Evolutionary conservation across 2,113 vertebrate genomes (phyloP).

Genomic region (Australoheros scitulus): DNA sequence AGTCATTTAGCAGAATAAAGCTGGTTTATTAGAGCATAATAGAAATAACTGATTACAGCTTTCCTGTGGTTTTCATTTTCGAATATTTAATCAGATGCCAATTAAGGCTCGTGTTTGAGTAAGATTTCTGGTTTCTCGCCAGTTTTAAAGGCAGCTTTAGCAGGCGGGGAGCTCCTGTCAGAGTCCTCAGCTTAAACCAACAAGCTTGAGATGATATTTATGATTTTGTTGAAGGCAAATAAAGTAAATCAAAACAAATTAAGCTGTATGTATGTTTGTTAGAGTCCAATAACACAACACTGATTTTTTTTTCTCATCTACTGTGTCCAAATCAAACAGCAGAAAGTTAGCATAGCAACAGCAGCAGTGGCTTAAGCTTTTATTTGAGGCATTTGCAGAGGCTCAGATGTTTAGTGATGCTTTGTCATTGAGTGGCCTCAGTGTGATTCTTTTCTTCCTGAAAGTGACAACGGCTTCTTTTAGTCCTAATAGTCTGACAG

Average conservation of each 20-base stretch:
- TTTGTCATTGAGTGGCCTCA: background rate
- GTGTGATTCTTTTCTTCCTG: background rate
- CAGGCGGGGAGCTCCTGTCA: background rate
- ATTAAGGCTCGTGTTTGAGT: background rate
- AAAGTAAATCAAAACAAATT: background rate
- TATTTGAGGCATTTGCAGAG: background rate
- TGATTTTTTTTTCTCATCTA: background rate
- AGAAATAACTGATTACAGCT: background rate
- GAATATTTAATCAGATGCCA: conserved; percentile 21
- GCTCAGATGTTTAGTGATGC: background rate
- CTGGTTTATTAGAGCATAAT: conserved; percentile 3
- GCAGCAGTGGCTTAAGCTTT: background rate
- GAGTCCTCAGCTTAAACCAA: background rate
- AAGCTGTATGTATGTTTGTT: background rate
- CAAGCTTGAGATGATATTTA: background rate
- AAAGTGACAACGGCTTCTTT: background rate
- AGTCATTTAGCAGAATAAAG: background rate
- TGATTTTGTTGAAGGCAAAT: background rate
- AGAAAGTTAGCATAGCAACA: background rate
- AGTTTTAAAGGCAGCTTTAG: background rate
- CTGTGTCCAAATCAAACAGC: background rate
- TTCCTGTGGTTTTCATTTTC: background rate
- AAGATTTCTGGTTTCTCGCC: background rate
- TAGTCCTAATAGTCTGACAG: background rate
- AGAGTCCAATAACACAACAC: background rate